phyloP scores from a whole-genome alignment of 1,140 invertebrate genomes.

The Neuroterus valhalla region DNA sequence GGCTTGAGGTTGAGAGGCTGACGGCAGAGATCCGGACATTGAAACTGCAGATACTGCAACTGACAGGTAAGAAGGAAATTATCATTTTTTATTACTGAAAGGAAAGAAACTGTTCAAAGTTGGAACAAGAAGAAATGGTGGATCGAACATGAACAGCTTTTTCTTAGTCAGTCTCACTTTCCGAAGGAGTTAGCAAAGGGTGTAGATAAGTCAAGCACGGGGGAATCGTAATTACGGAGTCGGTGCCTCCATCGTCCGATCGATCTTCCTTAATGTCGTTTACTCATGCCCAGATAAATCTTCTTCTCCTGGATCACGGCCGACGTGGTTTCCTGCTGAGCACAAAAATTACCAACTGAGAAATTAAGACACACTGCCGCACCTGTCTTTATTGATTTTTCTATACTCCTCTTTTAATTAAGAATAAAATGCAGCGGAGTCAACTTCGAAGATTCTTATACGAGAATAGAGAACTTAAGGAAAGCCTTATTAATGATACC shows the following conservation, averaged over 20 bases:
- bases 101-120: too few relatives aligned
- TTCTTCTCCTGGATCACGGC: conserved; percentile 34
- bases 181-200: conserved; percentile 36
- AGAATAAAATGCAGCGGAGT: too few relatives aligned
- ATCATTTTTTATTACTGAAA: conserved; percentile 1
- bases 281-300: conserved; percentile 51
- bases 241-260: conserved; percentile 50
- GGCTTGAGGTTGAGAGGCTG: conserved; percentile 77
- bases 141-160: not conserved
- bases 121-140: not conserved
- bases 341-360: conserved; percentile 1
- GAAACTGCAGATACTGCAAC: conserved; percentile 78
- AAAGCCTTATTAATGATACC: too few relatives aligned
- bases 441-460: too few relatives aligned
- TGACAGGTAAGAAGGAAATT: conserved; percentile 70
- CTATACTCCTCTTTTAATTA: not conserved
- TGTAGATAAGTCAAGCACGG: conserved; percentile 44
- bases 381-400: not conserved
- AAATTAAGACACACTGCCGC: not conserved
- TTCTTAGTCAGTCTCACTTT: conserved; percentile 33
- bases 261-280: conserved; percentile 57
- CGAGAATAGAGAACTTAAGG: too few relatives aligned
- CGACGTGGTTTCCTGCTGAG: conserved; percentile 17
- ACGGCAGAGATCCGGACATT: conserved; percentile 78
- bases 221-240: conserved; percentile 49